Evolutionary conservation across 1,140 invertebrate species (phyloP).

Genomic region (Parapsyche elsis): DNA sequence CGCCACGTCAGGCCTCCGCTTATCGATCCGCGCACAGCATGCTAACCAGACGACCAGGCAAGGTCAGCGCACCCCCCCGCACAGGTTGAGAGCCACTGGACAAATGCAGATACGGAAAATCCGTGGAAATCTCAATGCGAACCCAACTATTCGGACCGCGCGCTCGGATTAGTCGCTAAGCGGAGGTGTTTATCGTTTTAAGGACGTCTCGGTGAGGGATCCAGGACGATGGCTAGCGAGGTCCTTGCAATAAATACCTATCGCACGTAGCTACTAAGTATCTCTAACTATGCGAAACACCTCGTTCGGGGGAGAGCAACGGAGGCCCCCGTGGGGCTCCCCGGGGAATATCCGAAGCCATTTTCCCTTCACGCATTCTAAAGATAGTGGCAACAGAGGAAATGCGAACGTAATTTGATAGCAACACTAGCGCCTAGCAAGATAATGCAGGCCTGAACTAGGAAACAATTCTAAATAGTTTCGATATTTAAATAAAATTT

Average conservation of each 20-base stretch:
- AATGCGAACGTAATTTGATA: constrained; percentile 56
- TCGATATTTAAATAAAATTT: too few species aligned
- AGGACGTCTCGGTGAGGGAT: constrained; percentile 5
- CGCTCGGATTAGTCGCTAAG: neutral
- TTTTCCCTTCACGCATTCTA: constrained; percentile 54
- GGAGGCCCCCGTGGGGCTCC: constrained; percentile 5
- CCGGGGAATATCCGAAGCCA: constrained; percentile 49
- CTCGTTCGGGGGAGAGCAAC: constrained; percentile 38
- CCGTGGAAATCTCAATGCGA: too few species aligned
- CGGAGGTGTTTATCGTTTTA: neutral
- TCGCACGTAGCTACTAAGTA: constrained; percentile 54
- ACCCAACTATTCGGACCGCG: too few species aligned
- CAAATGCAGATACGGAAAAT: neutral
- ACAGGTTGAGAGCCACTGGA: constrained; percentile 13
- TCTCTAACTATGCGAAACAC: constrained; percentile 51
- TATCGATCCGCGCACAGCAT: constrained; percentile 53
- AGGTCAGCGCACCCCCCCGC: constrained; percentile 48
- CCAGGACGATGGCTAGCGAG: neutral
- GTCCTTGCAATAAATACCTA: constrained; percentile 46
- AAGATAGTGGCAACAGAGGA: constrained; percentile 54
- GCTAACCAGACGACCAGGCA: constrained; percentile 48
- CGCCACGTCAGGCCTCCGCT: constrained; percentile 39
- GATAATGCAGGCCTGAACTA: constrained; percentile 6
- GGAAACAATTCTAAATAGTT: neutral
- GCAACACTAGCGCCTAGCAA: constrained; percentile 44